Percentiles rank a stretch among this genome's conserved stretches.
Conservation (phyloP, 2,797 vertebrate genomes). For the Odontamblyopus lacepedii region DNA sequence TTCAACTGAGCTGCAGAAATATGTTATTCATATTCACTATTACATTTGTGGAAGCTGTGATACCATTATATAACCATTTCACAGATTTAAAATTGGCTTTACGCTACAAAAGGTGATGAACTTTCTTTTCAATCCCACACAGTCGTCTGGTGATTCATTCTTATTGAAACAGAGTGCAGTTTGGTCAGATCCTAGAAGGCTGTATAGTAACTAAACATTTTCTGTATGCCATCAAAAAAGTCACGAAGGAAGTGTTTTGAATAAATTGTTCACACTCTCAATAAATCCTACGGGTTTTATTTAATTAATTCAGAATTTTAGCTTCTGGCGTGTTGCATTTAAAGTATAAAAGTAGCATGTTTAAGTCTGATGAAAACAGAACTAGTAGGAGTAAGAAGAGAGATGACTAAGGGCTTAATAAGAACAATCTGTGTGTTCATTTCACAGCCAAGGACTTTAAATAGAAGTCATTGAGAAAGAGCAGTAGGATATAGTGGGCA, state of each 20-base stretch:
- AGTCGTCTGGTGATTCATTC: not conserved
- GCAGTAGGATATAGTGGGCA: not conserved
- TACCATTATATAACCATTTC: not conserved
- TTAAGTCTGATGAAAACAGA: not conserved
- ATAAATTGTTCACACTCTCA: not conserved
- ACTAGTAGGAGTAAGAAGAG: not conserved
- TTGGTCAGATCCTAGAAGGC: not conserved
- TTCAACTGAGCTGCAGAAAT: not conserved
- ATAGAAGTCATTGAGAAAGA: slow-evolving; percentile 4
- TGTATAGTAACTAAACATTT: not conserved
- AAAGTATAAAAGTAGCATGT: not conserved
- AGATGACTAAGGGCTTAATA: not conserved
- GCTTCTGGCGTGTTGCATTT: not conserved
- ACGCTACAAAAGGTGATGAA: not conserved
- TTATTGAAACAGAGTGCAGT: not conserved
- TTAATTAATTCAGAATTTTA: not conserved
- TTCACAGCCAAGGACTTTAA: slow-evolving; percentile 9
- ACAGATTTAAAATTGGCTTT: not conserved
- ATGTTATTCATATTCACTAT: too few relatives aligned
- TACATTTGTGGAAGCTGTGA: not conserved
- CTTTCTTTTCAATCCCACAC: not conserved
- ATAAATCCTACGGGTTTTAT: not conserved
- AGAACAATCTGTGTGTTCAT: not conserved
- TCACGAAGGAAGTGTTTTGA: not conserved
- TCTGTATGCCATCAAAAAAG: not conserved